A percentile compares a stretch with the other conserved stretches of the same genome.
These are phyloP conservation scores for Catalaphyllia jardinei DNA, from an alignment of 64 coral and sea anemone genomes.

Conservation along the genomic window DNA sequence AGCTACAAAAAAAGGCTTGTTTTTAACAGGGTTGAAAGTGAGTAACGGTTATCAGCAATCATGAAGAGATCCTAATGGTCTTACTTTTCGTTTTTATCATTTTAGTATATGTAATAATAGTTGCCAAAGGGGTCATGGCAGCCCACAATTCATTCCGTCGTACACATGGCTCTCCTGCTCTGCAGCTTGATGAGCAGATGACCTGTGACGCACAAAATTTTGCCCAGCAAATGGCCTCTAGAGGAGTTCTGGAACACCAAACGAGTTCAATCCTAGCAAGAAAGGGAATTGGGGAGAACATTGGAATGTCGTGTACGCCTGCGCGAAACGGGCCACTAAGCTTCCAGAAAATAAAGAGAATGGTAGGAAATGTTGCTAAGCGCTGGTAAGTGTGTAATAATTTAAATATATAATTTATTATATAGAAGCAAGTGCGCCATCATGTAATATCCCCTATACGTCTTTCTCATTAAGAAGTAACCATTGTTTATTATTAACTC, in stretches of 20 bases:
- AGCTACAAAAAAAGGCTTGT: no score
- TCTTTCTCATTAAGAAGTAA: no score
- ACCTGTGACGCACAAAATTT: conserved; percentile 49
- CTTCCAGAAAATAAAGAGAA: background rate
- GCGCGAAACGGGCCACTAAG: background rate
- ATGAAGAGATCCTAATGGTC: background rate
- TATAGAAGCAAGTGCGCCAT: no score
- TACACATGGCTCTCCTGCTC: conserved; percentile 54
- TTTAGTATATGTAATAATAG: background rate
- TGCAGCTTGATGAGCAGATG: conserved; percentile 69
- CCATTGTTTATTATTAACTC: no score
- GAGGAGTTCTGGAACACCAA: conserved; percentile 43
- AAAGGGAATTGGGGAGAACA: conserved; percentile 46
- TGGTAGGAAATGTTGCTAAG: conserved; percentile 13
- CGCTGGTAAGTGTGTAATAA: background rate
- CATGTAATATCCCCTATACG: no score
- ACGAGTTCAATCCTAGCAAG: conserved; percentile 43
- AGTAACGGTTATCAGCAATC: background rate
- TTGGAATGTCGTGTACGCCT: conserved; percentile 32
- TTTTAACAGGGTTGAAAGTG: no score
- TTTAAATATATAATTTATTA: no score
- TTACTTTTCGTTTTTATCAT: background rate
- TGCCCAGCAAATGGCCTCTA: conserved; percentile 69
- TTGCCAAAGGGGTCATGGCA: conserved; percentile 57
- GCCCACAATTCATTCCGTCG: conserved; percentile 77